Evolutionary conservation across 2,888 invertebrate species (phyloP).

Genomic region (Calameuta filiformis): DNA sequence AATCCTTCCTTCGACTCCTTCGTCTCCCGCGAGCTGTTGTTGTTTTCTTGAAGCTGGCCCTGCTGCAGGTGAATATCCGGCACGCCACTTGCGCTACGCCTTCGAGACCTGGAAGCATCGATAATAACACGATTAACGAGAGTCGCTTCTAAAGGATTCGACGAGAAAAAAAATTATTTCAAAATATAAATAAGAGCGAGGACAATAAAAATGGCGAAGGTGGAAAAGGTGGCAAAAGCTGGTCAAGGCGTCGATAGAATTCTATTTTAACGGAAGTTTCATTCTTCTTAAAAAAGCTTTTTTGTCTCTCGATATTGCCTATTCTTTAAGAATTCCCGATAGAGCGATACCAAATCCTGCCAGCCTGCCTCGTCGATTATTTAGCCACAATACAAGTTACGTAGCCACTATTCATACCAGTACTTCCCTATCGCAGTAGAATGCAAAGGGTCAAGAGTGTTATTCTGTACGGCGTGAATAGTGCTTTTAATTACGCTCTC

Average conservation of each 20-base stretch:
- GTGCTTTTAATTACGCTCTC: not conserved
- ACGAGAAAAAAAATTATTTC: not conserved
- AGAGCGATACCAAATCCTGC: not conserved
- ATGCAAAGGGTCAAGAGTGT: not conserved
- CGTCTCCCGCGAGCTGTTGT: constrained; percentile 66
- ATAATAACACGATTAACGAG: not conserved
- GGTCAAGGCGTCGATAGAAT: not conserved
- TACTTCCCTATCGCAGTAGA: not conserved
- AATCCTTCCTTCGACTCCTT: constrained; percentile 59
- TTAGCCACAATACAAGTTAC: not conserved
- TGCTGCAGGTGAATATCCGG: constrained; percentile 81
- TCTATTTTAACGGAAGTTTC: not conserved
- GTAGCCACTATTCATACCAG: not conserved
- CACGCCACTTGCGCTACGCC: constrained; percentile 83
- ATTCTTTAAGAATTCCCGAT: not conserved
- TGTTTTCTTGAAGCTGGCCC: constrained; percentile 71
- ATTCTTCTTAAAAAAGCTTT: not conserved
- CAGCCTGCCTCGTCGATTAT: not conserved
- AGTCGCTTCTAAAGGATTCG: not conserved
- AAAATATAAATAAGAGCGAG: not conserved
- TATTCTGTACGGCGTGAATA: not conserved
- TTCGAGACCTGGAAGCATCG: constrained; percentile 76
- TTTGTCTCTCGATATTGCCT: not conserved
- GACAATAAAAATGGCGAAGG: not conserved
- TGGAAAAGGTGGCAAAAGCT: not conserved